Base-by-base conservation (phyloP, 2,888 invertebrate species). In the Zaprionus bogoriensis region DNA sequence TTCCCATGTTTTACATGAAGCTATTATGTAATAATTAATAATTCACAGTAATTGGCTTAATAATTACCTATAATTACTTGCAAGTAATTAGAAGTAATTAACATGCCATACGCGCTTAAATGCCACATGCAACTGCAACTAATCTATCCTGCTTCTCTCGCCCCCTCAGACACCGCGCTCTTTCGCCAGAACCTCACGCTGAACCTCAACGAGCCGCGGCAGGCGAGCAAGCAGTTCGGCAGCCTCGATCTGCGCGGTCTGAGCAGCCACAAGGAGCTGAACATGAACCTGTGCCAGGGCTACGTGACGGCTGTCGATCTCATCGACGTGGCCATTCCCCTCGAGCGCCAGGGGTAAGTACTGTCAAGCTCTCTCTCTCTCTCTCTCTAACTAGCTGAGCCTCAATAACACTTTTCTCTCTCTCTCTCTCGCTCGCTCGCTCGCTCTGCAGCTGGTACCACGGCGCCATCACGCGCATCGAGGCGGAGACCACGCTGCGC, bases 371-470 rank as follows among this genome's bases (percentile, higher is more conserved):
- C 10, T 10, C 12, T 19, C 5, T 4, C 0, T 14, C 19, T 4
- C 0, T 1, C 1, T n/a, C n/a, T 12, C n/a, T n/a, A n/a, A n/a
- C n/a, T n/a, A n/a, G n/a, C n/a, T n/a, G n/a, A n/a, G n/a, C n/a
- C n/a, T n/a, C n/a, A n/a, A n/a, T 0, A 10, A 0, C 1, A 9
- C 10, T 0, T 9, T 3, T 12, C 17, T 38, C 2, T n/a, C 6
- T 14, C 5, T n/a, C 17, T 42, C 0, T 30, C 9, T 25, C 9
- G 7, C 1, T 22, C 4, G 25, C 7, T 9, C n/a, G n/a, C n/a
- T n/a, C n/a, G n/a, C n/a, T n/a, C n/a, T n/a, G n/a, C 12, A 96
- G 96, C 83, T 99, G 98, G 98, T 99, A 97, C 92, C 98, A 98
- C 91, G 98, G 98, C 68, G 95, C 97, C 74, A 95, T 98, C 70